Evolutionary conservation across 2,113 vertebrate species (phyloP).

Genomic region (Malurus cyaneus): DNA sequence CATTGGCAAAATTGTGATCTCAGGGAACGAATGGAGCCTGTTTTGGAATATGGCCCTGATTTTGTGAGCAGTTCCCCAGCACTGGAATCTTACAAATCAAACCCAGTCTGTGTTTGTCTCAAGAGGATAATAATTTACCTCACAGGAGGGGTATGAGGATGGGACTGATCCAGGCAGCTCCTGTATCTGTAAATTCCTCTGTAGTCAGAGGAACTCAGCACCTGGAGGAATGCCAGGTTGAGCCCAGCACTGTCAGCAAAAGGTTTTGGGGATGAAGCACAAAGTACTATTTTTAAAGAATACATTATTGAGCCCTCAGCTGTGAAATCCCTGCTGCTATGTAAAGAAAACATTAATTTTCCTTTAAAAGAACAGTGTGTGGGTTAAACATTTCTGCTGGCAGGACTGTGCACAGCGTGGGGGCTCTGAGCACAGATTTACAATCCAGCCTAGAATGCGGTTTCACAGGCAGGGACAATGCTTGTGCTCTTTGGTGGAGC

Average conservation of each 20-base stretch:
- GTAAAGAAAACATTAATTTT: conserved; percentile 56
- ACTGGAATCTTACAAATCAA: background rate
- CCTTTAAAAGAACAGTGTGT: conserved; percentile 22
- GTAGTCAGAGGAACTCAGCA: background rate
- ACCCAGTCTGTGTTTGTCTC: background rate
- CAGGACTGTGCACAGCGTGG: background rate
- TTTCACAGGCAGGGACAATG: background rate
- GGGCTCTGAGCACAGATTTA: background rate
- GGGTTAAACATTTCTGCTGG: conserved; percentile 36
- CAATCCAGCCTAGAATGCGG: background rate
- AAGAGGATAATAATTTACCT: background rate
- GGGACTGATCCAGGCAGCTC: background rate
- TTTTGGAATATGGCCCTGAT: background rate
- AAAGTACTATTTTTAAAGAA: conserved; percentile 5
- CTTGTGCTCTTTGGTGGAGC: background rate
- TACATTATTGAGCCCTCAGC: background rate
- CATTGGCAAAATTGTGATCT: background rate
- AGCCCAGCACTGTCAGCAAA: background rate
- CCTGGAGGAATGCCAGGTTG: background rate
- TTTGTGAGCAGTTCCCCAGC: background rate
- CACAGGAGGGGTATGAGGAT: background rate
- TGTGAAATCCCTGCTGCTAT: conserved; percentile 12
- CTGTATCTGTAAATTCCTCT: background rate
- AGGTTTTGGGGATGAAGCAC: background rate
- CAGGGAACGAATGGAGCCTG: background rate